Evolutionary conservation across 2,797 vertebrate species (phyloP).

Genomic region (Gymnoscopelus braueri): DNA sequence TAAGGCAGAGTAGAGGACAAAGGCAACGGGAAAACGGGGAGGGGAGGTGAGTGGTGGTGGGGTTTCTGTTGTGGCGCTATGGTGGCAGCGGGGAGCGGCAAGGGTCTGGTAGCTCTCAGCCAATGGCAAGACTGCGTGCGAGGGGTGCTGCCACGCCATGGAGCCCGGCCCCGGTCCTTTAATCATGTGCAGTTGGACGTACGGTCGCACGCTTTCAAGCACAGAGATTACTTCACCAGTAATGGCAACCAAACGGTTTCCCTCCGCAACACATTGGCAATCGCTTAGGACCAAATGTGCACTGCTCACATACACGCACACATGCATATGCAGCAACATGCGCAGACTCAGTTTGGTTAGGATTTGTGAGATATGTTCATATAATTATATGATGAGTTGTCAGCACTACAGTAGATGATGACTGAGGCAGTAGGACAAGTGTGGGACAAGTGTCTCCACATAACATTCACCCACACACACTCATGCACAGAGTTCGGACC

Average conservation of each 20-base stretch:
- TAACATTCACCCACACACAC: background rate
- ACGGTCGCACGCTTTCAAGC: constrained; percentile 73
- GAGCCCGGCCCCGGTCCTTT: constrained; percentile 68
- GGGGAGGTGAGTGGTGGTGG: constrained; percentile 16
- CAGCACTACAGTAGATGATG: too few relatives aligned
- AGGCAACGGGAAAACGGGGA: constrained; percentile 9
- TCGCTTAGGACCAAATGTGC: constrained; percentile 57
- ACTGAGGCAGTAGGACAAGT: too few relatives aligned
- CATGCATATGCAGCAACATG: background rate
- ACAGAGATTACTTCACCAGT: constrained; percentile 81
- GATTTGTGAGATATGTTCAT: too few relatives aligned
- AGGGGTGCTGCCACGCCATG: constrained; percentile 57
- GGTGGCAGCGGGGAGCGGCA: constrained; percentile 49
- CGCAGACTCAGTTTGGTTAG: too few relatives aligned
- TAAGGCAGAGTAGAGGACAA: constrained; percentile 14
- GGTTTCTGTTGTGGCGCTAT: constrained; percentile 42
- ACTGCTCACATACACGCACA: constrained; percentile 25
- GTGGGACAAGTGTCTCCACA: too few relatives aligned
- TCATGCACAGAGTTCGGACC: background rate
- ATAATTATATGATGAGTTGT: background rate
- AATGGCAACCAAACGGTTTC: constrained; percentile 78
- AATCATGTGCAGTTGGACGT: constrained; percentile 80
- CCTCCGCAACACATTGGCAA: constrained; percentile 56
- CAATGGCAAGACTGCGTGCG: constrained; percentile 64
- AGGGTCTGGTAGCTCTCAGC: constrained; percentile 65